Evolutionary conservation across 2,888 invertebrate species (phyloP), one percentile per base, ranked within the genome.

Genomic region (Tortrix viridana): DNA sequence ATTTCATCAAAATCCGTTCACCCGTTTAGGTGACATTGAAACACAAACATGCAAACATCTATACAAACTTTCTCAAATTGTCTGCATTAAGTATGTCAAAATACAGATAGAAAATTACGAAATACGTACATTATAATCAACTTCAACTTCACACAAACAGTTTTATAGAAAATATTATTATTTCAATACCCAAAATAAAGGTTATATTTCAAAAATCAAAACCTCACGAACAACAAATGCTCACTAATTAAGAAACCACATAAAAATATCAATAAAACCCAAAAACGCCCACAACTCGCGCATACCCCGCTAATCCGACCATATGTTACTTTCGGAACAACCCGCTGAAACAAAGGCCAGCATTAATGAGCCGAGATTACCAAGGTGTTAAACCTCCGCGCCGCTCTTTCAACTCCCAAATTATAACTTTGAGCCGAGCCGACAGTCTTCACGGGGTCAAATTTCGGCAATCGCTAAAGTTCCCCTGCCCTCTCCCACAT

Each of bases 281-380:
- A 41, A 63, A 63, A 63, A 63, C 63, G 63, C 63, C 63, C 63
- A 58, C 63, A 41, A 50, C 5, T 73, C 67, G 67, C 69, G 71
- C 76, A 80, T 84, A 82, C 82, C 84, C 81, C 81, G 88, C 86
- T 89, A 89, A 91, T 88, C 89, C 87, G 84, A 71, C 86, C 91
- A 92, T 90, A 86, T 89, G 91, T 91, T 90, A 89, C 75, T 80
- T 76, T 84, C 84, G 80, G 73, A 90, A 89, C 89, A 81, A 89
- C 80, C 84, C 84, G 90, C 86, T 88, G 91, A 92, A 90, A 91
- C 92, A 92, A 91, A 91, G 89, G 83, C 86, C 82, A 82, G 85
- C 81, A 80, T 90, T 92, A 92, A 92, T 92, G 91, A 90, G 85
- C 83, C 81, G 83, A 88, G 91, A 89, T 91, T 92, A 91, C 89